Conservation (phyloP, 1,140 invertebrate species). For the Achroia grisella region DNA sequence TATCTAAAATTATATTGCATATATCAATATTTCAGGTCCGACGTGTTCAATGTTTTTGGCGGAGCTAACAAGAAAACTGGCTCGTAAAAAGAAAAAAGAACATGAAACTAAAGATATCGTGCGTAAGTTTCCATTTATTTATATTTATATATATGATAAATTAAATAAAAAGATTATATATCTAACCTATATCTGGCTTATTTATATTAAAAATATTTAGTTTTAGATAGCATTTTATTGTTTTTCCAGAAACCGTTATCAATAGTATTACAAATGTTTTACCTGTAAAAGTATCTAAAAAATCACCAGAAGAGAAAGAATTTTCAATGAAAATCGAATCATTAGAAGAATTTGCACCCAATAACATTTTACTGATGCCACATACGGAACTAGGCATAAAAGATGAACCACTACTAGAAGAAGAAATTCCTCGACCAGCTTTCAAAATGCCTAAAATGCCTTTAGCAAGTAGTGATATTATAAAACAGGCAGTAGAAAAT, state of each 20-base stretch:
- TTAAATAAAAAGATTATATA: too few relatives aligned
- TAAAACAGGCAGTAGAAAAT: conserved; percentile 31
- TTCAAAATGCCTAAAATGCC: conserved; percentile 61
- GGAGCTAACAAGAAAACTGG: conserved; percentile 47
- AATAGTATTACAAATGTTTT: conserved; percentile 49
- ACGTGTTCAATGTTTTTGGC: conserved; percentile 59
- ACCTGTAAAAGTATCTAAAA: conserved; percentile 40
- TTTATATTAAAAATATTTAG: too few relatives aligned
- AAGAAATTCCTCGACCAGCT: conserved; percentile 9
- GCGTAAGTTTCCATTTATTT: conserved; percentile 33
- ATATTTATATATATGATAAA: neutral
- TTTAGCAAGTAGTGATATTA: conserved; percentile 39
- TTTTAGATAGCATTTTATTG: too few relatives aligned
- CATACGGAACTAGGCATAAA: conserved; percentile 4
- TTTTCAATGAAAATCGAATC: conserved; percentile 52
- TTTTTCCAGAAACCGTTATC: conserved; percentile 45
- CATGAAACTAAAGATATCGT: conserved; percentile 43
- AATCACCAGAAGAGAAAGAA: conserved; percentile 29
- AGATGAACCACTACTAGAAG: conserved; percentile 8
- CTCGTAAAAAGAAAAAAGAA: conserved; percentile 43
- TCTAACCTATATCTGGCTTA: too few relatives aligned
- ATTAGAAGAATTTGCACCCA: conserved; percentile 41
- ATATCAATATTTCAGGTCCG: conserved; percentile 29
- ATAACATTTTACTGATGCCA: conserved; percentile 33
- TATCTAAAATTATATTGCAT: too few relatives aligned